These are phyloP conservation scores for Zootermopsis nevadensis DNA, from an alignment of 2,888 invertebrate species.

Conservation along the genomic window DNA sequence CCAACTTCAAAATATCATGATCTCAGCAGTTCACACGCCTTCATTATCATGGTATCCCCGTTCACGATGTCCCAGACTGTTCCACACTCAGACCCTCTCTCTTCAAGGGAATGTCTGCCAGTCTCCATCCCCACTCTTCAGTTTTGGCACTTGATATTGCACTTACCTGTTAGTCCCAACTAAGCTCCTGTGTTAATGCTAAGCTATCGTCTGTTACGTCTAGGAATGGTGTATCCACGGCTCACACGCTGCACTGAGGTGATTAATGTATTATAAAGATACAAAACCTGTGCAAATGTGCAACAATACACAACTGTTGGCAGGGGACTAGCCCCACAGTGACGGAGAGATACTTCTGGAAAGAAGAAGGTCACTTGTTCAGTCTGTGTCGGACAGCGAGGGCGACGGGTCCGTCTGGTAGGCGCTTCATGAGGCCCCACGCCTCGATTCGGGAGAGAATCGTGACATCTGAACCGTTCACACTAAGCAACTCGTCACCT, in stretches of 20 bases:
- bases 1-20: no score
- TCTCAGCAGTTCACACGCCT: neutral
- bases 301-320: neutral
- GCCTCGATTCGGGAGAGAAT: conserved; percentile 93
- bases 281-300: neutral
- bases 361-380: conserved; percentile 15
- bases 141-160: conserved; percentile 30
- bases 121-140: no score
- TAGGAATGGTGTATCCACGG: neutral
- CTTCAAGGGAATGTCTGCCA: no score
- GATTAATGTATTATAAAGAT: neutral
- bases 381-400: conserved; percentile 65
- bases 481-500: conserved; percentile 87
- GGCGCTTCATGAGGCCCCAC: conserved; percentile 91
- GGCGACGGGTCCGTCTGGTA: conserved; percentile 85
- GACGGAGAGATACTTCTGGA: neutral
- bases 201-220: neutral
- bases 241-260: neutral
- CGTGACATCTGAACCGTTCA: conserved; percentile 84
- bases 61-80: no score
- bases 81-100: no score
- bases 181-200: conserved; percentile 6
- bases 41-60: neutral
- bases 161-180: conserved; percentile 14
- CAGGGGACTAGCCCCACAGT: no score